These are phyloP conservation scores for Parambassis ranga DNA, from an alignment of 2,797 vertebrate species.

Conservation along the genomic window DNA sequence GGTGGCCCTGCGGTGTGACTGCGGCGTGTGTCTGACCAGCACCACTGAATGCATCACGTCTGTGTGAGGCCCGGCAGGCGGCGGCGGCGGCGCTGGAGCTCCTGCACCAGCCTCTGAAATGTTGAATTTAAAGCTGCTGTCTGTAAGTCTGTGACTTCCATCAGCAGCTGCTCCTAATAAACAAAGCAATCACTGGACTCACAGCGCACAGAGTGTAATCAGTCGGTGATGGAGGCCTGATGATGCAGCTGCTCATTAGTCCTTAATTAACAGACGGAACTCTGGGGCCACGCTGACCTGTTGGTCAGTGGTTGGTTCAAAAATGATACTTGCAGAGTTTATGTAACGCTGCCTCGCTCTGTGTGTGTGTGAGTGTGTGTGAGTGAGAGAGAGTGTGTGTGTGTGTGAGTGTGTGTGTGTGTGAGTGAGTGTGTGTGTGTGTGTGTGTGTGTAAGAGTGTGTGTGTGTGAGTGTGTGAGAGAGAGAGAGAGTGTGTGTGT, in stretches of 20 bases:
- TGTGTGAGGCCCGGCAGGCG: slow-evolving; percentile 31
- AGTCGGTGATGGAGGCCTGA: not conserved
- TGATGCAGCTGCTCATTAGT: not conserved
- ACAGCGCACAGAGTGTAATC: no score
- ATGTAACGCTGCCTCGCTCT: no score
- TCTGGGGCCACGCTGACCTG: not conserved
- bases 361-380: no score
- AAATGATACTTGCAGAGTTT: no score
- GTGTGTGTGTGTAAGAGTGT: no score
- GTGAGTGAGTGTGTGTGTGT: no score
- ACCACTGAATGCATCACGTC: slow-evolving; percentile 89
- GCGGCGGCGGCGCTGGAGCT: no score
- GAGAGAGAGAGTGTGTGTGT: no score
- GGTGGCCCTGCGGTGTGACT: slow-evolving; percentile 88
- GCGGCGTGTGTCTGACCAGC: slow-evolving; percentile 86
- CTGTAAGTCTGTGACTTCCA: not conserved
- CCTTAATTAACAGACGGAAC: slow-evolving; percentile 9
- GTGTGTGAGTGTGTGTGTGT: no score
- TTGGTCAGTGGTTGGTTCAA: not conserved
- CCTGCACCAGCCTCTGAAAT: not conserved
- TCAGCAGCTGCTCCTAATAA: not conserved
- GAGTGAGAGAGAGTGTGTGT: no score
- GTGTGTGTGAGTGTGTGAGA: no score
- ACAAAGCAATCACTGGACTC: not conserved
- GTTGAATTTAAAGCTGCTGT: not conserved